These are phyloP conservation scores for Argentina silus DNA, from an alignment of 2,797 vertebrate genomes.

Conservation along the genomic window DNA sequence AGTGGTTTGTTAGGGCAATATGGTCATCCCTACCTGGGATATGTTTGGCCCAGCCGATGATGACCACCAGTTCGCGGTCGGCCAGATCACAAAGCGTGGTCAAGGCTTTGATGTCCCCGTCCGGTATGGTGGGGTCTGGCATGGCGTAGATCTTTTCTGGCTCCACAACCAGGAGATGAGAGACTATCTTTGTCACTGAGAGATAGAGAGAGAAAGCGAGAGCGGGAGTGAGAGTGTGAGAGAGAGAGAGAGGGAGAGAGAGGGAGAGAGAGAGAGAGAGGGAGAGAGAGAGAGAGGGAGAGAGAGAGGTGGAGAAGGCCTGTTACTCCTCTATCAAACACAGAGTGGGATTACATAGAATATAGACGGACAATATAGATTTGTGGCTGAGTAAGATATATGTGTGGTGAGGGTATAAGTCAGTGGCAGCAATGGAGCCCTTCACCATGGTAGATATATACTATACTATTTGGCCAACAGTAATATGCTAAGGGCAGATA, in stretches of 20 bases:
- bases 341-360: background rate
- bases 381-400: too few species aligned
- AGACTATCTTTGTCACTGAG: constrained; percentile 95
- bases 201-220: constrained; percentile 5
- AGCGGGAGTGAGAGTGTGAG: constrained; percentile 49
- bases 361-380: too few species aligned
- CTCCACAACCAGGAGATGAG: constrained; percentile 95
- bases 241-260: constrained; percentile 10
- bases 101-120: constrained; percentile 96
- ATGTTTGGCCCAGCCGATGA: constrained; percentile 99
- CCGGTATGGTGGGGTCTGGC: constrained; percentile 94
- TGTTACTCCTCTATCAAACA: background rate
- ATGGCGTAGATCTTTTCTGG: constrained; percentile 98
- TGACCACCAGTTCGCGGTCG: constrained; percentile 96
- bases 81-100: constrained; percentile 97
- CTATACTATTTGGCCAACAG: too few species aligned
- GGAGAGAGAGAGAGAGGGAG: background rate
- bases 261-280: background rate
- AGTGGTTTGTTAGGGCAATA: background rate
- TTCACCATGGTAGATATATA: too few species aligned
- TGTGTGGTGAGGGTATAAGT: too few species aligned
- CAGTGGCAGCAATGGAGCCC: too few species aligned
- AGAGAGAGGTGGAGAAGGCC: background rate
- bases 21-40: constrained; percentile 88
- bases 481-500: too few species aligned